phyloP scores from a whole-genome alignment of 2,888 invertebrate genomes.

The Pandemis corylana region DNA sequence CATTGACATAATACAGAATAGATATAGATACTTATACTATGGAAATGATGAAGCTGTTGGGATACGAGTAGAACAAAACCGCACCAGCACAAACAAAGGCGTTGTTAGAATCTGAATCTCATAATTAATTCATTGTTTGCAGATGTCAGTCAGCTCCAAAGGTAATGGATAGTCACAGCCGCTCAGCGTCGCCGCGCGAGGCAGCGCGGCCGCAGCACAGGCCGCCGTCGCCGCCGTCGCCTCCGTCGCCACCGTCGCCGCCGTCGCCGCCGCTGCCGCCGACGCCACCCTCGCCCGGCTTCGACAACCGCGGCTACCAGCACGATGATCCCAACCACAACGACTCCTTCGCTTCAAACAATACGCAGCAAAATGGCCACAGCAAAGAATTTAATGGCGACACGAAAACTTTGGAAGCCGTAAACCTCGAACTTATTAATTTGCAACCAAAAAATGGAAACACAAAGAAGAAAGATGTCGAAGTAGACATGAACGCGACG shows the following conservation, averaged over 20 bases:
- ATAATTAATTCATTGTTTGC: conserved; percentile 49
- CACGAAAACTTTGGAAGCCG: conserved; percentile 87
- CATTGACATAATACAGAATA: too few relatives aligned
- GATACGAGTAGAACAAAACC: too few relatives aligned
- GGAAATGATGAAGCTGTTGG: too few relatives aligned
- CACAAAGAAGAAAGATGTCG: conserved; percentile 87
- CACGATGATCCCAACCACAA: conserved; percentile 80
- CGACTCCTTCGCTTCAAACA: conserved; percentile 79
- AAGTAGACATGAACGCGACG: conserved; percentile 86
- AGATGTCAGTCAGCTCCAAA: conserved; percentile 83
- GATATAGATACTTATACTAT: too few relatives aligned
- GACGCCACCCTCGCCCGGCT: conserved; percentile 47
- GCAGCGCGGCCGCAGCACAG: conserved; percentile 77
- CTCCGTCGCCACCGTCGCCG: conserved; percentile 46
- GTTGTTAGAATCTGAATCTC: not conserved
- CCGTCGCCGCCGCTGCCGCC: conserved; percentile 55
- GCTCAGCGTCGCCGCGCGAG: conserved; percentile 83
- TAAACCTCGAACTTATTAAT: conserved; percentile 92
- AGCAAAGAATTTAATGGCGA: conserved; percentile 75
- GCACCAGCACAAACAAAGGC: not conserved
- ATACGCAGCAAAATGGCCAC: conserved; percentile 72
- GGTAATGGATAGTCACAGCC: conserved; percentile 81
- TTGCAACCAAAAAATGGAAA: conserved; percentile 86
- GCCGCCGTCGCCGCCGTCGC: conserved; percentile 71
- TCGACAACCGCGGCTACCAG: conserved; percentile 80